phyloP scores from a whole-genome alignment of 2,113 vertebrate genomes.

The Bagarius yarrelli region DNA sequence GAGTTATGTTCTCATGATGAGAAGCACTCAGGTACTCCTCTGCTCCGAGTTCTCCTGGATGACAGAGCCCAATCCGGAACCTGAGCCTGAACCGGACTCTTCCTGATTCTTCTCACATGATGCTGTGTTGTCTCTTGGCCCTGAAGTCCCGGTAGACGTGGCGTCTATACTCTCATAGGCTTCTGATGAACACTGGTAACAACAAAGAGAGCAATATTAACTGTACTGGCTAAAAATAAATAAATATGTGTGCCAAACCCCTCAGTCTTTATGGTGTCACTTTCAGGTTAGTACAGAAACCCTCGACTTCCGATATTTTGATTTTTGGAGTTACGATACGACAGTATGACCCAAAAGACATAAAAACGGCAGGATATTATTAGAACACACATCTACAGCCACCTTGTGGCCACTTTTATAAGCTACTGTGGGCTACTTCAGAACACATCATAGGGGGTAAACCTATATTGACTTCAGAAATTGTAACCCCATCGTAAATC shows the following conservation, averaged over 20 bases:
- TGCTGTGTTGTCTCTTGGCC: constrained; percentile 55
- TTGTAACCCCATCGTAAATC: too few species aligned
- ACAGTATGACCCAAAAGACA: too few species aligned
- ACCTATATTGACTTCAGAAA: too few species aligned
- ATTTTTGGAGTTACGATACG: neutral
- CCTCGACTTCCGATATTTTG: neutral
- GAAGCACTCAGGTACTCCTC: constrained; percentile 63
- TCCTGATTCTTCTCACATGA: constrained; percentile 66
- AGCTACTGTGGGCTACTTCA: too few species aligned
- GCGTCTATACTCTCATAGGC: constrained; percentile 73
- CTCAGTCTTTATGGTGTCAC: neutral
- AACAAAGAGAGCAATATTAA: constrained; percentile 19
- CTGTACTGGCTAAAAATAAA: neutral
- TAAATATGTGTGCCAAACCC: neutral
- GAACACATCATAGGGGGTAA: too few species aligned
- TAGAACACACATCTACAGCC: too few species aligned
- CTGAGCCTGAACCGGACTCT: constrained; percentile 48
- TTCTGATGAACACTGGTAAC: constrained; percentile 76
- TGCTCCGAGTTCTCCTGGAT: constrained; percentile 61
- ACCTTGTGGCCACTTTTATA: too few species aligned
- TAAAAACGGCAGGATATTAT: too few species aligned
- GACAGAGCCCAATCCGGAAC: constrained; percentile 46
- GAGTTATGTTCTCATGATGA: constrained; percentile 57
- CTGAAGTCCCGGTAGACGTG: constrained; percentile 50
- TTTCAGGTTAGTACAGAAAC: neutral